Conservation (phyloP, 2,113 vertebrate genomes). For the Cyprinus carpio region DNA sequence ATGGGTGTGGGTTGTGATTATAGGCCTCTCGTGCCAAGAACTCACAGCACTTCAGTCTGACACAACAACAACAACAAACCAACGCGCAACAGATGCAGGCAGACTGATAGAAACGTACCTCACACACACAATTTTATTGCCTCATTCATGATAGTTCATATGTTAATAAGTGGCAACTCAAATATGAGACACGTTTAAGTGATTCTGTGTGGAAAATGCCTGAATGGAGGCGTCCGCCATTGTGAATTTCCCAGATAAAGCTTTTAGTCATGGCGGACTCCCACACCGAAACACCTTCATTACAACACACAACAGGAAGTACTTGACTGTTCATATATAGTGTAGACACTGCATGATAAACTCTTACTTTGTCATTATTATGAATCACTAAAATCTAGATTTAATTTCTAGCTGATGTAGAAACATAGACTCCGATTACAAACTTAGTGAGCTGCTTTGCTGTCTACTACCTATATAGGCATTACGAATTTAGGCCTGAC, state of each 20-base stretch:
- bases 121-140: neutral
- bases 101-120: slow-evolving; percentile 47
- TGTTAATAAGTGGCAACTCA: slow-evolving; percentile 16
- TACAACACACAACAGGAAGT: neutral
- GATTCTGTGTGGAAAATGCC: neutral
- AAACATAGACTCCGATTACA: neutral
- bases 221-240: neutral
- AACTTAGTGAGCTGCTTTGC: neutral
- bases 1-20: slow-evolving; percentile 60
- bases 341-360: neutral
- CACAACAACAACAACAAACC: slow-evolving; percentile 48
- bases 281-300: slow-evolving; percentile 20
- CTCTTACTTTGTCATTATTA: neutral
- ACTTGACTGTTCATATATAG: slow-evolving; percentile 4
- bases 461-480: no score
- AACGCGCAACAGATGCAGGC: slow-evolving; percentile 48
- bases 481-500: no score
- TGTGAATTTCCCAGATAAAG: slow-evolving; percentile 10
- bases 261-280: slow-evolving; percentile 13
- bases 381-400: slow-evolving; percentile 14
- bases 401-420: neutral
- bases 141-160: slow-evolving; percentile 22
- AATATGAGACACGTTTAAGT: slow-evolving; percentile 1
- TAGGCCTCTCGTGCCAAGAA: slow-evolving; percentile 55
- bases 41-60: slow-evolving; percentile 53